Conservation (phyloP, 2,797 vertebrate species). For the Alca torda region DNA sequence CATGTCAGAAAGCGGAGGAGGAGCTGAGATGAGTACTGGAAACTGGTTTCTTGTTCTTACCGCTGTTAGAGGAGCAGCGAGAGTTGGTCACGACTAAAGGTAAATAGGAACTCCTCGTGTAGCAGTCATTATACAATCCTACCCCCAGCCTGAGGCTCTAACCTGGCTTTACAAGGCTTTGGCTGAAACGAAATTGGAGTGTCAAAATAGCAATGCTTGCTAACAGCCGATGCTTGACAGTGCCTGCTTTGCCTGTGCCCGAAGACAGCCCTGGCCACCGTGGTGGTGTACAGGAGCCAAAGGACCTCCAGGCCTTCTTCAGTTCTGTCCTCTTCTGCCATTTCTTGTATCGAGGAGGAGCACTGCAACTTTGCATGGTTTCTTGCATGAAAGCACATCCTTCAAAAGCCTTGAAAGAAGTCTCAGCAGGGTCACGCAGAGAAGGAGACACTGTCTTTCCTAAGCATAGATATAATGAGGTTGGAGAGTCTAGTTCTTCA, state of each 20-base stretch:
- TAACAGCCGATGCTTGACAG: not conserved
- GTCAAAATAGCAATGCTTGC: not conserved
- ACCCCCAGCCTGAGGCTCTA: not conserved
- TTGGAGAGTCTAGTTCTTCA: not conserved
- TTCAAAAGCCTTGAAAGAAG: not conserved
- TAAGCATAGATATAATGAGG: not conserved
- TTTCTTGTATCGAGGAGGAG: not conserved
- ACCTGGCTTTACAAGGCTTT: not conserved
- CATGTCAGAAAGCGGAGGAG: not conserved
- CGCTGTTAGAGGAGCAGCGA: not conserved
- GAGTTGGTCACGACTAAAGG: not conserved
- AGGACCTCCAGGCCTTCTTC: not conserved
- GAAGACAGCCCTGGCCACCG: not conserved
- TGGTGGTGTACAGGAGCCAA: not conserved
- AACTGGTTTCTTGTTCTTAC: not conserved
- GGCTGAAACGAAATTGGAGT: not conserved
- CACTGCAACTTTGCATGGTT: not conserved
- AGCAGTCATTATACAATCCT: not conserved
- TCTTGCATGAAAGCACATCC: not conserved
- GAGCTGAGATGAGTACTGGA: not conserved
- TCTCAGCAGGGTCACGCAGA: not conserved
- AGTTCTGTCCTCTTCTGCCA: not conserved
- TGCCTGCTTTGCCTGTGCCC: not conserved
- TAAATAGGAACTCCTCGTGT: not conserved
- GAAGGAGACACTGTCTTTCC: not conserved